Conservation (phyloP, 2,888 invertebrate genomes). For the Sinhomidia bicolor region DNA sequence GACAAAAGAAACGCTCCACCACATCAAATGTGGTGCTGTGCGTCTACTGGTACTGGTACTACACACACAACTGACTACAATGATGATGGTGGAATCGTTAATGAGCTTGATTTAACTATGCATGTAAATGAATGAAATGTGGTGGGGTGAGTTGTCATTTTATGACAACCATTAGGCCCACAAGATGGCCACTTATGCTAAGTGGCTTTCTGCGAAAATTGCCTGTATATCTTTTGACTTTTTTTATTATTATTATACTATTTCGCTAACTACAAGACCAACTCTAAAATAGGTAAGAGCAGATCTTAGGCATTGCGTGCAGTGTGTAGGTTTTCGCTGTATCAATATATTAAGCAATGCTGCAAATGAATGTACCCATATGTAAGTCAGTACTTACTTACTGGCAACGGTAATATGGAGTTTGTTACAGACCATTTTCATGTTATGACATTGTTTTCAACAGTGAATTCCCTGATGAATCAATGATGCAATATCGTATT, state of each 20-base stretch:
- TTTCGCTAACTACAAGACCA: background rate
- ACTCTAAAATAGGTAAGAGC: background rate
- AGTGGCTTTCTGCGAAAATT: conserved; percentile 63
- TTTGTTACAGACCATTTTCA: too few relatives aligned
- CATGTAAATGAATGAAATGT: conserved; percentile 64
- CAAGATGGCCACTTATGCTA: conserved; percentile 59
- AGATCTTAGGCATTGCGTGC: background rate
- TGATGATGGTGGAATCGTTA: conserved; percentile 47
- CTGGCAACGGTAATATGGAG: too few relatives aligned
- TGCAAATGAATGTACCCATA: too few relatives aligned
- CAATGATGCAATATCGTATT: too few relatives aligned
- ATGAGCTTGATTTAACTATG: conserved; percentile 60
- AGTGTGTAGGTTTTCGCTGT: background rate
- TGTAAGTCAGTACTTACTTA: too few relatives aligned
- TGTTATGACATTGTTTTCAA: too few relatives aligned
- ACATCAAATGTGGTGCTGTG: conserved; percentile 20
- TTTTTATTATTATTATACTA: conserved; percentile 16
- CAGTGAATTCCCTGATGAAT: too few relatives aligned
- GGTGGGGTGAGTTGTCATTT: conserved; percentile 46
- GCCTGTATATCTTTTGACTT: conserved; percentile 29
- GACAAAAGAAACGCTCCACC: background rate
- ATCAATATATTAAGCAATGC: too few relatives aligned
- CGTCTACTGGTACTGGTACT: background rate
- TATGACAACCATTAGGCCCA: conserved; percentile 62
- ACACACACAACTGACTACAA: too few relatives aligned